Percentiles rank a stretch among this genome's conserved stretches.
Evolutionary conservation across 2,797 vertebrate genomes (phyloP).

Genomic region (Pogoniulus pusillus): DNA sequence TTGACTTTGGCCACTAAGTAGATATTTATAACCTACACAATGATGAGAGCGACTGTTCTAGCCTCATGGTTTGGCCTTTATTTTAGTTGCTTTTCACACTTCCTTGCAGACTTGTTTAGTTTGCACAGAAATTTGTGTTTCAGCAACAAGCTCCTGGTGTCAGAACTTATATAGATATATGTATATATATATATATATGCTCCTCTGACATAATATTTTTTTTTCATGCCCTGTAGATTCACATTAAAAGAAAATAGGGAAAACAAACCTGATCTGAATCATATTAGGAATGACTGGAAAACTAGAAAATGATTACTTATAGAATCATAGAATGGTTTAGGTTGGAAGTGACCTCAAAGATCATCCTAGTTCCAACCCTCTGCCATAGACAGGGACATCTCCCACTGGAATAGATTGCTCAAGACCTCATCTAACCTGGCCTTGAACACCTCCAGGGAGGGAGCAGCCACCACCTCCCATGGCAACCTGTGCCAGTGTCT

Average conservation of each 20-base stretch:
- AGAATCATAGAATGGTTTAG: too few species aligned
- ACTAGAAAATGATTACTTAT: neutral
- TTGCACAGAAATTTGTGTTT: neutral
- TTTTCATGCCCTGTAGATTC: neutral
- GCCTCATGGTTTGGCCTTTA: accelerated
- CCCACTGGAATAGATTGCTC: too few species aligned
- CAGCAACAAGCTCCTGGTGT: neutral
- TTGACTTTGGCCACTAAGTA: neutral
- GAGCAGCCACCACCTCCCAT: too few species aligned
- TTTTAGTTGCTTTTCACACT: neutral
- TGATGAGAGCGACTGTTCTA: neutral
- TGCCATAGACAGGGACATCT: too few species aligned
- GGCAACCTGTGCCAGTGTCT: too few species aligned
- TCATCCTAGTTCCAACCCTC: too few species aligned
- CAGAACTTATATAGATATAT: neutral
- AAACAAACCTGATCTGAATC: neutral
- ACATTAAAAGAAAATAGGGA: neutral
- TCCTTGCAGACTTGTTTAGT: neutral
- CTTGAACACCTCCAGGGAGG: too few species aligned
- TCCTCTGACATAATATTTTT: neutral
- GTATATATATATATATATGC: too few species aligned
- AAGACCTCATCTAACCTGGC: too few species aligned
- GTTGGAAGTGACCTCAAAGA: too few species aligned
- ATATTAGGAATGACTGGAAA: neutral
- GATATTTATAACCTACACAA: neutral